These are phyloP conservation scores for Phrixothrix hirtus DNA, from an alignment of 2,888 invertebrate species.

Conservation along the genomic window DNA sequence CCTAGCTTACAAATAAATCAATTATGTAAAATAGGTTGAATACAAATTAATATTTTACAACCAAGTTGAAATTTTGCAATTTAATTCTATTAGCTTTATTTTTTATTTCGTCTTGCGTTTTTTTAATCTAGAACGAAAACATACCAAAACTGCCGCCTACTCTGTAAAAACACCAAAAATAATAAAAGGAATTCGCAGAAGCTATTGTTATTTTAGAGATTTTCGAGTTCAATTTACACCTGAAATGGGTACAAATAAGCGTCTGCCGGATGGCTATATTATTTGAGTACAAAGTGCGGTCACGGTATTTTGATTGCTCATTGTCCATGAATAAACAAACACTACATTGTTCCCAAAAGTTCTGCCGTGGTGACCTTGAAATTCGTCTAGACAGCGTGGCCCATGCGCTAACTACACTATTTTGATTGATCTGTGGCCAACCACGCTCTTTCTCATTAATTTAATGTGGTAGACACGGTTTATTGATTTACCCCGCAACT, in stretches of 20 bases:
- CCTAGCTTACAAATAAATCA: too few relatives aligned
- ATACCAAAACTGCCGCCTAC: too few relatives aligned
- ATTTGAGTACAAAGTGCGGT: constrained; percentile 3
- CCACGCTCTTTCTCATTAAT: constrained; percentile 32
- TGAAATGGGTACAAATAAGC: constrained; percentile 4
- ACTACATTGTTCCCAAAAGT: constrained; percentile 24
- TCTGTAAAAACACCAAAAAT: too few relatives aligned
- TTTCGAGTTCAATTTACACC: constrained; percentile 3
- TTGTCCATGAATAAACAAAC: constrained; percentile 24
- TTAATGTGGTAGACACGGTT: constrained; percentile 28
- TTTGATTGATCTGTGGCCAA: constrained; percentile 39
- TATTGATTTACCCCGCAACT: constrained; percentile 25
- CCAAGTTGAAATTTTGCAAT: too few relatives aligned
- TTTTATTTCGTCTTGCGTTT: too few relatives aligned
- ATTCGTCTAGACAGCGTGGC: constrained; percentile 42
- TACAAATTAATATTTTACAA: too few relatives aligned
- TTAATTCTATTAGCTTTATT: too few relatives aligned
- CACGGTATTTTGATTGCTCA: constrained; percentile 9
- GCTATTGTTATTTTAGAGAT: too few relatives aligned
- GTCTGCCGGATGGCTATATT: neutral
- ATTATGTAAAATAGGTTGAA: too few relatives aligned
- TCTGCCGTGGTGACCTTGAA: constrained; percentile 34
- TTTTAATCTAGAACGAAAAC: too few relatives aligned
- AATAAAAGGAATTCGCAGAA: too few relatives aligned
- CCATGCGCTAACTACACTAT: constrained; percentile 34